Base-by-base conservation (phyloP, 2,797 vertebrate species). In the Champsocephalus gunnari region DNA sequence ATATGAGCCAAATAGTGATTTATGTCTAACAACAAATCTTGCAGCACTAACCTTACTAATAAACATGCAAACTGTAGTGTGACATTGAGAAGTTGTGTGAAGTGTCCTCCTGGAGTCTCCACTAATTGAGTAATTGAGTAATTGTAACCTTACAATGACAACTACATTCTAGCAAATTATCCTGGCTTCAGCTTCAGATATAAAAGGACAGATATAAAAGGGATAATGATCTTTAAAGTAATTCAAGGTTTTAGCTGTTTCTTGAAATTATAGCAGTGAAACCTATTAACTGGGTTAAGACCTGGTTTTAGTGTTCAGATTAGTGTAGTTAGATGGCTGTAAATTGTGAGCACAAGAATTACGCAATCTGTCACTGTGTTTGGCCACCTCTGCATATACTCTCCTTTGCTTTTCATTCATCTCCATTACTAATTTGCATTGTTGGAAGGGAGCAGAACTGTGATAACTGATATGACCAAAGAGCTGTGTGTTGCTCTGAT, bases 391-490 rank as follows among this genome's bases (percentile, higher is more conserved):
- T 9, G 45, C 51, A 69, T 34, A n/a, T 3, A 19, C 1, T 75
- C 17, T 24, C 28, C 38, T 67, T 72, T 65, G 1, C 58, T 48
- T 79, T 83, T 62, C 63, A 79, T 75, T 64, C 10, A 82, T 79
- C 50, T 47, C 48, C 12, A 41, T 75, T 41, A 60, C 47, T 68
- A 48, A 71, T 77, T 64, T 71, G 68, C 74, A 57, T 77, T n/a
- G 48, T 72, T 81, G 63, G 58, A 62, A 56, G 60, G 70, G 45
- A 58, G 62, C 63, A 69, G 70, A 74, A 73, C 62, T 67, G 58
- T 84, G 73, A 84, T 89, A 90, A 66, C 63, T 60, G 81, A 88
- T 83, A 82, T 66, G 43, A 75, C 73, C 73, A 73, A 43, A 63
- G 66, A 73, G 70, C 72, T 71, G 48, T 38, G 44, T 34, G 71